A percentile compares a stretch with the other conserved stretches of the same genome.
These are phyloP conservation scores for Mus pahari DNA, from an alignment of 2,113 vertebrate genomes.

Conservation along the genomic window DNA sequence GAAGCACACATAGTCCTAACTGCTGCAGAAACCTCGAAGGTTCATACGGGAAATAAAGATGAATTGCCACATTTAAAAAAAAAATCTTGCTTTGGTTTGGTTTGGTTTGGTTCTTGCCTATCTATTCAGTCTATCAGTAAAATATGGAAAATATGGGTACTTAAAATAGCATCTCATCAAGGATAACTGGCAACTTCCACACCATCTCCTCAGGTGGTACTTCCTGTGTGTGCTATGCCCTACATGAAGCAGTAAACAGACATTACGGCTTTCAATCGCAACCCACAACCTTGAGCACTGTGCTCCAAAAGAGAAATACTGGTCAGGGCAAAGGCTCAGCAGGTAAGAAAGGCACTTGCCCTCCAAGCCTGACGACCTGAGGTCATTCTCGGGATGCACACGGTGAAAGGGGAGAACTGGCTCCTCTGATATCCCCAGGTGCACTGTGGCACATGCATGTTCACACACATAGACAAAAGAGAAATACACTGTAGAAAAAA, in stretches of 20 bases:
- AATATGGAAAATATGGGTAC: neutral
- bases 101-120: conserved; percentile 7
- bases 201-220: neutral
- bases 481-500: neutral
- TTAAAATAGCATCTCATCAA: neutral
- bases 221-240: neutral
- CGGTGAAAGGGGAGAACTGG: neutral
- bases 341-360: neutral
- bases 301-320: conserved; percentile 18
- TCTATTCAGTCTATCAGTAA: neutral
- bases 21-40: neutral
- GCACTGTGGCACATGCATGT: neutral
- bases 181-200: neutral
- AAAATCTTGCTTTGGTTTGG: conserved; percentile 12
- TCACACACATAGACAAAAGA: neutral
- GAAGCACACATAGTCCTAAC: neutral
- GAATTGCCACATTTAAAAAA: neutral
- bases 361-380: neutral
- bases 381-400: neutral
- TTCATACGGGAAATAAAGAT: neutral
- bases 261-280: neutral
- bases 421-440: neutral
- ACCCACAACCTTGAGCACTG: neutral
- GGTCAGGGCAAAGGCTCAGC: neutral
- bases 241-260: neutral